phyloP scores from a whole-genome alignment of 2,797 vertebrate genomes.

The Cuculus canorus region DNA sequence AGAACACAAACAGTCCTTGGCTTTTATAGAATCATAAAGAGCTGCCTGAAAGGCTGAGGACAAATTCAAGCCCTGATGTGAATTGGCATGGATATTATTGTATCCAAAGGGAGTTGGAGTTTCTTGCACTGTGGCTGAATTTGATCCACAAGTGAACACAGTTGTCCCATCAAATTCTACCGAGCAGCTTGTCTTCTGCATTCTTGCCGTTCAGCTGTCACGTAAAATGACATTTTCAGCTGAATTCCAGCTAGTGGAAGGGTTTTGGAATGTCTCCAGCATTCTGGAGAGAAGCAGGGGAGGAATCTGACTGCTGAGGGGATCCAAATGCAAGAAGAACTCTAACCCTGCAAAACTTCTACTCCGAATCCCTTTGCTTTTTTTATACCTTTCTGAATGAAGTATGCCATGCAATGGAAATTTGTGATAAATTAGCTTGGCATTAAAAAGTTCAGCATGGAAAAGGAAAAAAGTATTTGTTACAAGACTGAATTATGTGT shows the following conservation, averaged over 20 bases:
- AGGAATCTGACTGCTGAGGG: neutral
- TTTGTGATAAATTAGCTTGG: neutral
- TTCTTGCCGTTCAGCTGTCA: neutral
- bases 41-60: neutral
- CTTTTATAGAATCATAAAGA: conserved; percentile 44
- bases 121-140: neutral
- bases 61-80: neutral
- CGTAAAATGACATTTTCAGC: neutral
- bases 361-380: neutral
- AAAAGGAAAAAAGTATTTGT: conserved; percentile 28
- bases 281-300: neutral
- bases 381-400: neutral
- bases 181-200: neutral
- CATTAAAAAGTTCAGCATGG: neutral
- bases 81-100: neutral
- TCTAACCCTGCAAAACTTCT: neutral
- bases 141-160: neutral
- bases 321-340: neutral
- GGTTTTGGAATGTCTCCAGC: neutral
- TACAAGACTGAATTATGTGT: conserved; percentile 2
- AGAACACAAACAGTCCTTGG: conserved; percentile 45
- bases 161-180: conserved; percentile 1
- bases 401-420: neutral
- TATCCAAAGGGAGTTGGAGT: neutral
- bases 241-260: neutral